Conservation (phyloP, 2,888 invertebrate species). For the Acanthopleura granulata region DNA sequence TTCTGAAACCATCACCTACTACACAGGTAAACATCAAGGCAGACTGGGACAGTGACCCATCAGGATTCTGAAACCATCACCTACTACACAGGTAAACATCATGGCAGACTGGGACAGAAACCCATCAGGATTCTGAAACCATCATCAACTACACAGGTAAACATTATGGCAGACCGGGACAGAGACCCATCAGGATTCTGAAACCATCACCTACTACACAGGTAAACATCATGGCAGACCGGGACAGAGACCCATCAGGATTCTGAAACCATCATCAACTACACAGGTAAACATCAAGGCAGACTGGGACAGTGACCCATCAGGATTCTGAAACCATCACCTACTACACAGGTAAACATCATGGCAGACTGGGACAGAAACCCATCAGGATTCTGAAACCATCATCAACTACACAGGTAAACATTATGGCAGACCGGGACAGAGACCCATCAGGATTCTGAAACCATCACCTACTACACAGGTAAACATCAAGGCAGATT, state of each 20-base stretch:
- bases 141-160: no score
- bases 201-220: slow-evolving; percentile 20
- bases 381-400: slow-evolving; percentile 90
- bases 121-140: slow-evolving; percentile 90
- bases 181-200: slow-evolving; percentile 97
- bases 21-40: slow-evolving; percentile 99
- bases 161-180: slow-evolving; percentile 99
- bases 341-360: no score
- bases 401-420: no score
- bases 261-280: slow-evolving; percentile 74
- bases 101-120: slow-evolving; percentile 98
- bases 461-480: slow-evolving; percentile 20
- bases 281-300: no score
- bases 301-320: slow-evolving; percentile 97
- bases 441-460: slow-evolving; percentile 97
- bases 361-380: slow-evolving; percentile 98
- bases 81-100: no score
- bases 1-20: slow-evolving; percentile 75
- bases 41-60: slow-evolving; percentile 97
- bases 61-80: slow-evolving; percentile 82
- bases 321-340: slow-evolving; percentile 82
- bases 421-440: slow-evolving; percentile 99
- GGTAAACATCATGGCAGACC: slow-evolving; percentile 99
- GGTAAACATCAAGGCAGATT: slow-evolving; percentile 99
- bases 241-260: slow-evolving; percentile 98